These are phyloP conservation scores for Euclidia mi DNA, from an alignment of 2,888 invertebrate species.

Conservation along the genomic window DNA sequence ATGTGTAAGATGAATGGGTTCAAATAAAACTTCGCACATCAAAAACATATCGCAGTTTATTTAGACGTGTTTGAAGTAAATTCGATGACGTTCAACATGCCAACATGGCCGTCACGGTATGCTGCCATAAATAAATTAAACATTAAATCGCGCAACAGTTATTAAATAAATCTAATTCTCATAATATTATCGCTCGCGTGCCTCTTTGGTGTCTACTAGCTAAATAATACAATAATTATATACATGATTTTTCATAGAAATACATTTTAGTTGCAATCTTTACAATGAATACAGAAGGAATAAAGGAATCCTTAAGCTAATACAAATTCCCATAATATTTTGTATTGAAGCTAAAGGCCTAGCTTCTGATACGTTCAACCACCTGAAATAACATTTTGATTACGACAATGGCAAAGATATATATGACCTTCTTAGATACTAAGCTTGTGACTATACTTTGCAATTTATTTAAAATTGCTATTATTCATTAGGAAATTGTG, in stretches of 20 bases:
- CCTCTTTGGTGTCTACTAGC: conserved; percentile 90
- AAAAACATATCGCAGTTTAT: conserved; percentile 80
- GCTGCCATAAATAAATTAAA: conserved; percentile 84
- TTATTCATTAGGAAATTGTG: conserved; percentile 5
- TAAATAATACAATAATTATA: conserved; percentile 68
- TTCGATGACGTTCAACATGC: conserved; percentile 72
- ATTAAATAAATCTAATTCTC: conserved; percentile 80
- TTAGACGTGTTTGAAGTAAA: conserved; percentile 74
- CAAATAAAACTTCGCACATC: conserved; percentile 61
- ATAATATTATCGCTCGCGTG: conserved; percentile 71
- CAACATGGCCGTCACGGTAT: conserved; percentile 52
- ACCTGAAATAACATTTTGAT: conserved; percentile 8
- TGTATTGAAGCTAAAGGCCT: background rate
- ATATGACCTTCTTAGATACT: conserved; percentile 35
- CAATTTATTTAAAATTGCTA: conserved; percentile 17
- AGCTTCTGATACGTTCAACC: background rate
- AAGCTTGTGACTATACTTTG: conserved; percentile 26
- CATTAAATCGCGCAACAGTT: conserved; percentile 85
- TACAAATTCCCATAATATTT: conserved; percentile 1
- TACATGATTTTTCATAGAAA: conserved; percentile 60
- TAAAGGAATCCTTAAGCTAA: conserved; percentile 4
- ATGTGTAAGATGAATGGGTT: background rate
- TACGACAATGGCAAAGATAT: conserved; percentile 38
- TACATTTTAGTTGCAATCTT: conserved; percentile 59
- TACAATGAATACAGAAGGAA: conserved; percentile 41